Conservation (phyloP, 92 coral and sea anemone species). For the Scolanthus callimorphus region DNA sequence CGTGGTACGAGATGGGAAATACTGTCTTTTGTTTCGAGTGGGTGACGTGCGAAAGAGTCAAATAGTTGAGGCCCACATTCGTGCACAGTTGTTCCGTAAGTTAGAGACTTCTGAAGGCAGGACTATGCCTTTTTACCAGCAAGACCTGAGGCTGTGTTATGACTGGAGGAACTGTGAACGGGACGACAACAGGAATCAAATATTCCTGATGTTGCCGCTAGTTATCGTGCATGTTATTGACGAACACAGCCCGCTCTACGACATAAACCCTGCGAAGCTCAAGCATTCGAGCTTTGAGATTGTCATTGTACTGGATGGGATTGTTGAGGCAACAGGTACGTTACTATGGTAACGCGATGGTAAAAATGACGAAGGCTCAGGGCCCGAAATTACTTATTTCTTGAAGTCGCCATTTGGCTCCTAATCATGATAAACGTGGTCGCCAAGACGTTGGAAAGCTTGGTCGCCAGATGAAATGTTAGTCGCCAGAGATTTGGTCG, state of each 20-base stretch:
- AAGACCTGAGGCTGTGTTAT: slow-evolving; percentile 77
- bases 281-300: slow-evolving; percentile 57
- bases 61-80: slow-evolving; percentile 70
- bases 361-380: no score
- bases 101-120: slow-evolving; percentile 48
- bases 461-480: no score
- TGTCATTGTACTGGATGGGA: slow-evolving; percentile 77
- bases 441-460: no score
- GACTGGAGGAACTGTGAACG: slow-evolving; percentile 65
- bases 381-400: no score
- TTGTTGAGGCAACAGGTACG: slow-evolving; percentile 84
- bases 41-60: slow-evolving; percentile 88
- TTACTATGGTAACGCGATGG: no score
- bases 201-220: slow-evolving; percentile 75
- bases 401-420: no score
- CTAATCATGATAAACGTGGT: no score
- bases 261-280: slow-evolving; percentile 52
- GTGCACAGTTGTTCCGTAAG: slow-evolving; percentile 63
- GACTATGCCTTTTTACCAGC: slow-evolving; percentile 70
- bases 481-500: no score
- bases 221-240: slow-evolving; percentile 81
- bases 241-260: slow-evolving; percentile 81
- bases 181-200: slow-evolving; percentile 56
- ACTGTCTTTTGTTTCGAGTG: slow-evolving; percentile 88
- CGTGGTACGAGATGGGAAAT: slow-evolving; percentile 71